A percentile compares a stretch with the other conserved stretches of the same genome.
Evolutionary conservation across 2,797 vertebrate genomes (phyloP).

Genomic region (Gephyroberyx darwinii): DNA sequence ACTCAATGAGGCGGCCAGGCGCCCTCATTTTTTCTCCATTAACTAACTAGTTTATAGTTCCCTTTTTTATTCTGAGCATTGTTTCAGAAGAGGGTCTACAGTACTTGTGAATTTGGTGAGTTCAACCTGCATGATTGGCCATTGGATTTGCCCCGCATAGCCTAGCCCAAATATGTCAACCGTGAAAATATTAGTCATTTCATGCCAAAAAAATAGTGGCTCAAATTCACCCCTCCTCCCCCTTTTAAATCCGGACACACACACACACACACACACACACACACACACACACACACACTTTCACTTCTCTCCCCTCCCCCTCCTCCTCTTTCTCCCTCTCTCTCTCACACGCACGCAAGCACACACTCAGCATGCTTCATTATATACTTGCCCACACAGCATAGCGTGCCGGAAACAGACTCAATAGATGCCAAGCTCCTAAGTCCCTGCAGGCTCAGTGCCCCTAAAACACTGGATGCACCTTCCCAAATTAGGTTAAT

Average conservation of each 20-base stretch:
- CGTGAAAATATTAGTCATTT: conserved; percentile 69
- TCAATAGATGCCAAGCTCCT: conserved; percentile 73
- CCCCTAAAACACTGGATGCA: conserved; percentile 74
- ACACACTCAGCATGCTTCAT: conserved; percentile 74
- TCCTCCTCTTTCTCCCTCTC: conserved; percentile 21
- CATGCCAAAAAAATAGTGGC: conserved; percentile 69
- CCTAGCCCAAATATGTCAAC: conserved; percentile 68
- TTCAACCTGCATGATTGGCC: conserved; percentile 42
- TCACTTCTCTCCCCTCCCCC: conserved; percentile 38
- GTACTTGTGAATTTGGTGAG: conserved; percentile 26
- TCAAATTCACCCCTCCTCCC: conserved; percentile 52
- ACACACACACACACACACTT: conserved; percentile 27
- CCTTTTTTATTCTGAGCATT: conserved; percentile 6
- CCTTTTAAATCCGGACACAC: conserved; percentile 53
- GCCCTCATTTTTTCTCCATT: not conserved
- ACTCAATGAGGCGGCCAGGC: too few species aligned
- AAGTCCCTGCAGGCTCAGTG: conserved; percentile 72
- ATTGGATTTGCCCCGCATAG: conserved; percentile 40
- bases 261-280: conserved; percentile 11
- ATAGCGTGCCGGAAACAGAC: conserved; percentile 80
- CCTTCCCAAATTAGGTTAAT: conserved; percentile 77
- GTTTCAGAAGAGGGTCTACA: not conserved
- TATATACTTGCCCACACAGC: conserved; percentile 78
- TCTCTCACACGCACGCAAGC: conserved; percentile 61
- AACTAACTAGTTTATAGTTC: not conserved